Conservation (phyloP, 2,888 invertebrate species). For the Dusona sp. region DNA sequence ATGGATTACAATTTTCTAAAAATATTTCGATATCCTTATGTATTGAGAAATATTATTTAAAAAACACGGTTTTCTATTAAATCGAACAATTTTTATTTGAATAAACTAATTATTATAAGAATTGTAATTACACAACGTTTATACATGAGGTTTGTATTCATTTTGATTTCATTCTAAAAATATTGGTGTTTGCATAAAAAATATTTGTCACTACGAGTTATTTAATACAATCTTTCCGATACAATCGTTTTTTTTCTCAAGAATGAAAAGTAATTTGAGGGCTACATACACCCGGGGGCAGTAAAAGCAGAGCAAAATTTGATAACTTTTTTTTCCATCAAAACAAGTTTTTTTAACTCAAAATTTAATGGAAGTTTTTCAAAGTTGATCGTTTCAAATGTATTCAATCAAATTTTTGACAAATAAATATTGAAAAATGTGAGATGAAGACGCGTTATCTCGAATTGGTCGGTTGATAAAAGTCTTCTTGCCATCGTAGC, state of each 20-base stretch:
- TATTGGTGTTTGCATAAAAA: not conserved
- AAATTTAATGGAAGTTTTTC: too few species aligned
- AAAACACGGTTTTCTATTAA: not conserved
- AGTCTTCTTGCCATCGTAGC: too few species aligned
- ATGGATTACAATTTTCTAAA: not conserved
- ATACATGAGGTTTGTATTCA: not conserved
- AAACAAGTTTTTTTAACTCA: too few species aligned
- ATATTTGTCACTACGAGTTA: not conserved
- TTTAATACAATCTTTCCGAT: not conserved
- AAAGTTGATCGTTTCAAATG: too few species aligned
- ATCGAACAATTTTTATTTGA: not conserved
- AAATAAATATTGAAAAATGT: too few species aligned
- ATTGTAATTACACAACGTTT: not conserved
- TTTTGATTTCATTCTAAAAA: not conserved
- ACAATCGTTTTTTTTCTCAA: not conserved
- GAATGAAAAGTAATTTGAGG: not conserved
- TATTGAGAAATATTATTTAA: not conserved
- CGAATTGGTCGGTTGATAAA: too few species aligned
- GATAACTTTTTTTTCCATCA: too few species aligned
- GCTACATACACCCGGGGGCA: too few species aligned
- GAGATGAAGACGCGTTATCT: too few species aligned
- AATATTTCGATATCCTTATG: not conserved
- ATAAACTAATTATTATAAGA: not conserved
- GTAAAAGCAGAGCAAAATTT: too few species aligned
- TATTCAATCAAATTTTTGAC: too few species aligned